phyloP scores from a whole-genome alignment of 2,113 vertebrate genomes.

The Lichenostomus cassidix region DNA sequence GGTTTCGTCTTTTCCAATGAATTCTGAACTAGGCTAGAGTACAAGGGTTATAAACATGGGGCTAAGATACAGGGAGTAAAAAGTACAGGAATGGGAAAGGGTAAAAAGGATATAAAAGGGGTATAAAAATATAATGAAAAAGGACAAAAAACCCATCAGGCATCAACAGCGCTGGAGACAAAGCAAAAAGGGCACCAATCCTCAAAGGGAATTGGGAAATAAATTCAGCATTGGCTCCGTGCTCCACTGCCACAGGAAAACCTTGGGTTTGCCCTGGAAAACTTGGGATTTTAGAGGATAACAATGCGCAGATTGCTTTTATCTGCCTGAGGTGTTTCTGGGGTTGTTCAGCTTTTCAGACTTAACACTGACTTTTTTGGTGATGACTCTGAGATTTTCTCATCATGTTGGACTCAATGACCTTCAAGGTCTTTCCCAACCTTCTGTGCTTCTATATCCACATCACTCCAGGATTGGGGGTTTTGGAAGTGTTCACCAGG shows the following conservation, averaged over 20 bases:
- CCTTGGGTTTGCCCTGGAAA: not conserved
- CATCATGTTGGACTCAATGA: accelerated
- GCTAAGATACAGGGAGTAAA: too few species aligned
- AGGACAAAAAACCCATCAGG: too few species aligned
- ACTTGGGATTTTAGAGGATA: not conserved
- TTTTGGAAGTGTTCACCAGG: not conserved
- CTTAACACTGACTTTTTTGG: not conserved
- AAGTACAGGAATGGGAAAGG: too few species aligned
- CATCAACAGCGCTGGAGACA: accelerated
- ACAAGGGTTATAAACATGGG: too few species aligned
- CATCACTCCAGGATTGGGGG: not conserved
- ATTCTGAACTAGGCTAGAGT: too few species aligned
- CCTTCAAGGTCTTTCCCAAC: not conserved
- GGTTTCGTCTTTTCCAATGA: too few species aligned
- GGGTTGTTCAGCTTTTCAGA: not conserved
- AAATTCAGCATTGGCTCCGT: not conserved
- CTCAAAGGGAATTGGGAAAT: not conserved
- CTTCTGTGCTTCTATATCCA: accelerated
- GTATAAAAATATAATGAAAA: too few species aligned
- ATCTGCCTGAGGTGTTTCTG: not conserved
- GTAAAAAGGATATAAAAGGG: too few species aligned
- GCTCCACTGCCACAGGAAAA: not conserved
- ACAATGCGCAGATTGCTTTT: not conserved
- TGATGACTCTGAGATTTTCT: not conserved
- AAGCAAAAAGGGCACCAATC: not conserved